These are phyloP conservation scores for Diarsia rubi DNA, from an alignment of 2,888 invertebrate species.

Conservation along the genomic window DNA sequence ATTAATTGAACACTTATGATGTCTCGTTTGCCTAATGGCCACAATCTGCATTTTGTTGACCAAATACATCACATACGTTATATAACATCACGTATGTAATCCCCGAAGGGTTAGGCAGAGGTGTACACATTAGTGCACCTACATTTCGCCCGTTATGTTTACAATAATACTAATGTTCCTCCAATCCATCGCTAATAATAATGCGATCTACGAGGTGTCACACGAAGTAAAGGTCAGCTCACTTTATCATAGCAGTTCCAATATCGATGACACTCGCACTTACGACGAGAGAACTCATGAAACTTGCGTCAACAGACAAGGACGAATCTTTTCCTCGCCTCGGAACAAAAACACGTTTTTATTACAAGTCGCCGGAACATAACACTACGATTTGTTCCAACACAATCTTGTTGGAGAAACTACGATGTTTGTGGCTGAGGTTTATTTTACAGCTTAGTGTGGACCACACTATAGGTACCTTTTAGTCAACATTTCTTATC, in stretches of 20 bases:
- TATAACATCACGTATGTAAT: too few relatives aligned
- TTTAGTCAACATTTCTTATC: background rate
- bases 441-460: background rate
- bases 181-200: background rate
- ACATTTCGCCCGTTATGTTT: too few relatives aligned
- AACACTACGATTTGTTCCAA: constrained; percentile 31
- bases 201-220: background rate
- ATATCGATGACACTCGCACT: constrained; percentile 17
- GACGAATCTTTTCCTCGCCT: constrained; percentile 19
- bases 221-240: background rate
- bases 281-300: constrained; percentile 11
- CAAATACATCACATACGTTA: too few relatives aligned
- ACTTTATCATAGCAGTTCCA: constrained; percentile 6
- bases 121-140: too few relatives aligned
- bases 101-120: too few relatives aligned
- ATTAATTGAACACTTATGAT: background rate
- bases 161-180: background rate
- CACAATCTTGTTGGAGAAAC: constrained; percentile 22
- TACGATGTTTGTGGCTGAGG: background rate
- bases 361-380: constrained; percentile 28
- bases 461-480: background rate
- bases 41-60: background rate
- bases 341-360: constrained; percentile 29
- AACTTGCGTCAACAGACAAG: constrained; percentile 10
- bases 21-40: background rate